Conservation (phyloP, 2,888 invertebrate genomes). For the Ecliptopera silaceata region DNA sequence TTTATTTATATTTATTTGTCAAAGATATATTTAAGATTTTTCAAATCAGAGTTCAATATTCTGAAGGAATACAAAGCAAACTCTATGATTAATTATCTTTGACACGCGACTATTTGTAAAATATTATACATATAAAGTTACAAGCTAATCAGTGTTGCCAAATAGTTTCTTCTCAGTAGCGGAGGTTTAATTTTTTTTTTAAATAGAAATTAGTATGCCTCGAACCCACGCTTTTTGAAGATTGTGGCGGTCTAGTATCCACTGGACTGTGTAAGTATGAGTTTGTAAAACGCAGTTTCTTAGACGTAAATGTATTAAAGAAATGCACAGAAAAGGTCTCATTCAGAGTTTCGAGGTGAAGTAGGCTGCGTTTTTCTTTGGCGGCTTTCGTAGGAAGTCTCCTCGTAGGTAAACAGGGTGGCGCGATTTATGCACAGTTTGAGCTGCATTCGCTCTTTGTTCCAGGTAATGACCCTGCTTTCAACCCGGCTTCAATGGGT, state of each 20-base stretch:
- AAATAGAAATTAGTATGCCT: too few relatives aligned
- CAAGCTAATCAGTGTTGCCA: too few relatives aligned
- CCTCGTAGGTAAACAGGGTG: slow-evolving; percentile 74
- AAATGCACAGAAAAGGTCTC: slow-evolving; percentile 53
- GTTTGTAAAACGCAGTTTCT: slow-evolving; percentile 5
- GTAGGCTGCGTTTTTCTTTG: slow-evolving; percentile 77
- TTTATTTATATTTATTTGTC: too few relatives aligned
- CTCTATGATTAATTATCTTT: too few relatives aligned
- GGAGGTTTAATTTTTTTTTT: too few relatives aligned
- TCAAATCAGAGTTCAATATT: too few relatives aligned
- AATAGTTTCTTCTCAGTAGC: too few relatives aligned
- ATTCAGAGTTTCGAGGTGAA: slow-evolving; percentile 62
- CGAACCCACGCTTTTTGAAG: too few relatives aligned
- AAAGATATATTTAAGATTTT: too few relatives aligned
- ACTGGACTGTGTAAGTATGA: not conserved
- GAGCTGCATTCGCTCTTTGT: slow-evolving; percentile 79
- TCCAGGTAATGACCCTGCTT: slow-evolving; percentile 81
- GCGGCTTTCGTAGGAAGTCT: slow-evolving; percentile 66
- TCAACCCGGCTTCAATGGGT: slow-evolving; percentile 76
- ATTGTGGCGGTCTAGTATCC: not conserved
- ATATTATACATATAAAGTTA: too few relatives aligned
- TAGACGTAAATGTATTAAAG: slow-evolving; percentile 51
- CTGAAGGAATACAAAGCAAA: too few relatives aligned
- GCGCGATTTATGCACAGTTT: slow-evolving; percentile 79
- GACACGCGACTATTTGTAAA: too few relatives aligned